phyloP scores from a whole-genome alignment of 2,113 vertebrate species.

The Tylochromis polylepis region DNA sequence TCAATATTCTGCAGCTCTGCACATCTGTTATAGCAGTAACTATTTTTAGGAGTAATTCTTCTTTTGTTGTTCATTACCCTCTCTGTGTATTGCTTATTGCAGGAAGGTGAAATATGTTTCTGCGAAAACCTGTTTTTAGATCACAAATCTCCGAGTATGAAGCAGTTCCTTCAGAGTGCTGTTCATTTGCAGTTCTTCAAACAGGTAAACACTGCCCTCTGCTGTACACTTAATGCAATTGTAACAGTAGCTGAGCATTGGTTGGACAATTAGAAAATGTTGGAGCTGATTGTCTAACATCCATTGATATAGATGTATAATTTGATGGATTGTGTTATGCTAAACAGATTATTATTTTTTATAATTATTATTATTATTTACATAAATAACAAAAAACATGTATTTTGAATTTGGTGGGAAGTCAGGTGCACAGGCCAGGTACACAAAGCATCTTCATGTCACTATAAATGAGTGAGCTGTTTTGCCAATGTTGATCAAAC shows the following conservation, averaged over 20 bases:
- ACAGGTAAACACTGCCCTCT: slow-evolving; percentile 72
- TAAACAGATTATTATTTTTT: background rate
- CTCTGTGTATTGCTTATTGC: background rate
- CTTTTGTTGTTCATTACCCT: background rate
- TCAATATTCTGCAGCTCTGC: background rate
- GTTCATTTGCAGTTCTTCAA: slow-evolving; percentile 88
- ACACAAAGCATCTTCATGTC: background rate
- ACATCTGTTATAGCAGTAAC: background rate
- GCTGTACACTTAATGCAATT: background rate
- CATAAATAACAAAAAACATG: background rate
- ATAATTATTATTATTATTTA: background rate
- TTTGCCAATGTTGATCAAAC: background rate
- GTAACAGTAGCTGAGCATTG: no score
- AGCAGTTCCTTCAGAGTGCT: slow-evolving; percentile 78
- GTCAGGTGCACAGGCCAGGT: background rate
- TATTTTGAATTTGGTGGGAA: background rate
- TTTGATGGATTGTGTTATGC: background rate
- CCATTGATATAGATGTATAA: background rate
- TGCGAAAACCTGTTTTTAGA: slow-evolving; percentile 78
- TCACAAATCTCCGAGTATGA: slow-evolving; percentile 76
- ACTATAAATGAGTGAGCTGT: background rate
- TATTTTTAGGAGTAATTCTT: background rate
- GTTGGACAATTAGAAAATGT: background rate
- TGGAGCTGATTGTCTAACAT: background rate
- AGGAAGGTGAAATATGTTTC: slow-evolving; percentile 78